Conservation (phyloP, 1,140 invertebrate genomes). For the Danaus plexippus region DNA sequence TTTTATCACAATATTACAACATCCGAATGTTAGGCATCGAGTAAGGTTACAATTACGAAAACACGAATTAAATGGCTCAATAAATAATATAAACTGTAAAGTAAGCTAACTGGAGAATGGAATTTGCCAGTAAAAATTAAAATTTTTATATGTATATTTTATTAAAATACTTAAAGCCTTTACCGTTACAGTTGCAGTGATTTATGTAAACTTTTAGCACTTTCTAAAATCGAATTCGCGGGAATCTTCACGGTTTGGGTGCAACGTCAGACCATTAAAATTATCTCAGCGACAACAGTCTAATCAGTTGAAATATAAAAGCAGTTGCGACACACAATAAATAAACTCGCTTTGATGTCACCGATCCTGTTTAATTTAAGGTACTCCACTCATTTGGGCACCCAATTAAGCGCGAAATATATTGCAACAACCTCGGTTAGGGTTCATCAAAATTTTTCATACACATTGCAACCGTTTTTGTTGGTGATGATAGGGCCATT, state of each 20-base stretch:
- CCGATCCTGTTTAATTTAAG: slow-evolving; percentile 51
- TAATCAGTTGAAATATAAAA: slow-evolving; percentile 46
- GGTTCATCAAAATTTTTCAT: slow-evolving; percentile 60
- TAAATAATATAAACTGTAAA: no score
- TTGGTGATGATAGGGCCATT: slow-evolving; percentile 34
- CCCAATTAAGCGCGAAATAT: slow-evolving; percentile 63
- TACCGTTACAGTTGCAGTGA: slow-evolving; percentile 10
- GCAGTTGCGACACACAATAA: slow-evolving; percentile 13
- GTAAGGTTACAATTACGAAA: no score
- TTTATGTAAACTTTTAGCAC: slow-evolving; percentile 26
- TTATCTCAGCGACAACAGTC: slow-evolving; percentile 47
- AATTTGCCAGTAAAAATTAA: slow-evolving; percentile 1
- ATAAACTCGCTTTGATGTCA: slow-evolving; percentile 40
- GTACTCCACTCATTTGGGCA: slow-evolving; percentile 43
- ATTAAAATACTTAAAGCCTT: slow-evolving; percentile 12
- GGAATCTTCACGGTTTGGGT: slow-evolving; percentile 32
- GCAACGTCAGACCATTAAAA: slow-evolving; percentile 50
- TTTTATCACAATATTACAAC: no score
- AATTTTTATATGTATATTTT: slow-evolving; percentile 2
- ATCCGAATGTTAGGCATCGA: no score
- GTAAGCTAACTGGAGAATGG: no score
- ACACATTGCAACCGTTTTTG: slow-evolving; percentile 42
- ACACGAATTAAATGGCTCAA: no score
- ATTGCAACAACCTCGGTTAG: slow-evolving; percentile 37
- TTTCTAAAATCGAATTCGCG: slow-evolving; percentile 36